Conservation (phyloP, 30 jellyfish, hydroid and myxozoan species). For the Aurelia sp. region DNA sequence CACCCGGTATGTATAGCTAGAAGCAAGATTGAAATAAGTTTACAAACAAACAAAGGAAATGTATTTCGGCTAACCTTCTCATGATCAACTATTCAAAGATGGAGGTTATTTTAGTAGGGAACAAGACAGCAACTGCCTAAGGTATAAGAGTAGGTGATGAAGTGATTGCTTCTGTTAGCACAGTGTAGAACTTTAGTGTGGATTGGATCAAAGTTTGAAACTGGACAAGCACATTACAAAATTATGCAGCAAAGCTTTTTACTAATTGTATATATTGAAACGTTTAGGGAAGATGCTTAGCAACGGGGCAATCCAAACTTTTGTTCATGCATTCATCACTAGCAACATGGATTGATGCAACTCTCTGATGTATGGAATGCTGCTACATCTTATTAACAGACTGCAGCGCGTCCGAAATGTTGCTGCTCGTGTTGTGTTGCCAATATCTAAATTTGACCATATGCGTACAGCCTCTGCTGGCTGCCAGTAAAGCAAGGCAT, state of each 20-base stretch:
- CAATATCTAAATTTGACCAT: no score
- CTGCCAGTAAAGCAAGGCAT: no score
- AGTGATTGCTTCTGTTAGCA: conserved; percentile 20
- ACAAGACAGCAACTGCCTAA: conserved; percentile 24
- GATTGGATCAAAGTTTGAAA: background rate
- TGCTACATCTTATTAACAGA: background rate
- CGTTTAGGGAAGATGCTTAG: conserved; percentile 30
- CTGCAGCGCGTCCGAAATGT: no score
- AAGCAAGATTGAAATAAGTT: no score
- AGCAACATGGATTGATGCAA: conserved; percentile 40
- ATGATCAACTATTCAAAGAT: conserved; percentile 17
- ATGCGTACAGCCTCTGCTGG: no score
- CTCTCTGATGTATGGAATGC: conserved; percentile 36
- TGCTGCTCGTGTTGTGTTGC: no score
- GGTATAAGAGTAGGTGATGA: background rate
- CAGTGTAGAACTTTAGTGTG: background rate
- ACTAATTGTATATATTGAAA: background rate
- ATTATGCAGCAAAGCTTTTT: conserved; percentile 29
- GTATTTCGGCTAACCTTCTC: conserved; percentile 29
- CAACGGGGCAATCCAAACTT: conserved; percentile 45
- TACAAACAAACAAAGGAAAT: no score
- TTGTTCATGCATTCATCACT: conserved; percentile 47
- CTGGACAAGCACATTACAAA: background rate
- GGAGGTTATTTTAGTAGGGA: conserved; percentile 40
- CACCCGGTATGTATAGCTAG: no score